Percentiles rank a stretch among this genome's conserved stretches.
phyloP scores from a whole-genome alignment of 2,797 vertebrate species.

The Diceros bicornis region DNA sequence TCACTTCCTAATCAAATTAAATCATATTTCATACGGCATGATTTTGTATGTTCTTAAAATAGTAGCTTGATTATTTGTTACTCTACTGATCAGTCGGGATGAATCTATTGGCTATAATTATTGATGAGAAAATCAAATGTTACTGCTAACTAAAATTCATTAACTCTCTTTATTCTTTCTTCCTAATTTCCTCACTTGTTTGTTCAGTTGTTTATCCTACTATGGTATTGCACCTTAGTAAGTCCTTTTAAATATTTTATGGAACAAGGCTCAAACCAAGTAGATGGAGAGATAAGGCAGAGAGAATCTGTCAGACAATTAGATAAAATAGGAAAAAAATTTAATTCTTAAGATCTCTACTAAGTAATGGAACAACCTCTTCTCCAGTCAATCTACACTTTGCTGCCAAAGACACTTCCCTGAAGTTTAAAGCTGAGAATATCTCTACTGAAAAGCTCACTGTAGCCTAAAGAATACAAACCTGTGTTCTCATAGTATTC shows the following conservation, averaged over 20 bases:
- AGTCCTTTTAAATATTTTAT: conserved; percentile 7
- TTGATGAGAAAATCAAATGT: background rate
- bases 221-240: background rate
- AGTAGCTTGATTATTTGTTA: background rate
- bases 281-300: background rate
- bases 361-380: conserved; percentile 22
- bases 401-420: background rate
- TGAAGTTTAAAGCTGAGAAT: background rate
- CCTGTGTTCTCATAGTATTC: background rate
- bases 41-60: conserved; percentile 5
- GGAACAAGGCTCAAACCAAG: background rate
- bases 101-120: background rate
- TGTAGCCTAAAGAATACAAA: background rate
- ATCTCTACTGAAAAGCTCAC: background rate
- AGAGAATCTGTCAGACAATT: background rate
- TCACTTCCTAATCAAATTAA: conserved; percentile 43
- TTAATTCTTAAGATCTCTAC: background rate
- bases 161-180: background rate
- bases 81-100: background rate
- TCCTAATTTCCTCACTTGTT: background rate
- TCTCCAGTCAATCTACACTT: background rate
- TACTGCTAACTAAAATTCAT: background rate
- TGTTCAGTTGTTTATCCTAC: background rate
- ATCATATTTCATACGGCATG: background rate
- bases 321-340: conserved; percentile 10